Conservation (phyloP, 1,140 invertebrate species). For the Trichoplusia ni region DNA sequence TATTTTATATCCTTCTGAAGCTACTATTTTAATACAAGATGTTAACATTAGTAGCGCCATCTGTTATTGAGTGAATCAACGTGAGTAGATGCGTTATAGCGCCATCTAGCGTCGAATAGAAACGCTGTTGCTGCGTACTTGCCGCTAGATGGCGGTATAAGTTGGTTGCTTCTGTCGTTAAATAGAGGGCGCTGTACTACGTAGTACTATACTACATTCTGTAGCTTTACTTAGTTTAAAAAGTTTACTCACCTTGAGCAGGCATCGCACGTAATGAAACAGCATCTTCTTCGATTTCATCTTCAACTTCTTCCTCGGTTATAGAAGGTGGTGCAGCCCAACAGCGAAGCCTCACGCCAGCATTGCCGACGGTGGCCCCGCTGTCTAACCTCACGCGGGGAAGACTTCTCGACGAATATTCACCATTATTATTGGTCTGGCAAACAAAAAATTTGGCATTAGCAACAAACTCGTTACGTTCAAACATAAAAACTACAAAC, state of each 20-base stretch:
- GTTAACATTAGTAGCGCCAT: slow-evolving; percentile 35
- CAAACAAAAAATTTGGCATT: slow-evolving; percentile 15
- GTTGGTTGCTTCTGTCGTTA: background rate
- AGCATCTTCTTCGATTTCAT: slow-evolving; percentile 74
- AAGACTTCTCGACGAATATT: slow-evolving; percentile 74
- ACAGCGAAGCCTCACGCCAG: slow-evolving; percentile 84
- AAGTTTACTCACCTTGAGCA: slow-evolving; percentile 55
- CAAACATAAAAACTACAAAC: no score
- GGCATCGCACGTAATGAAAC: slow-evolving; percentile 69
- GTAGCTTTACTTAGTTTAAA: slow-evolving; percentile 2
- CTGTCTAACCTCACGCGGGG: slow-evolving; percentile 87
- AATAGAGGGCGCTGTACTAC: slow-evolving; percentile 26
- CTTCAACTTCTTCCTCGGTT: slow-evolving; percentile 85
- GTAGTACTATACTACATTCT: background rate
- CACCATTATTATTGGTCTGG: slow-evolving; percentile 68
- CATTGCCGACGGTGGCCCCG: slow-evolving; percentile 82
- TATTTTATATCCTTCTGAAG: background rate
- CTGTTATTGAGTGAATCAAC: slow-evolving; percentile 1
- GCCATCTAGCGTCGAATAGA: slow-evolving; percentile 45
- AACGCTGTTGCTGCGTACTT: background rate
- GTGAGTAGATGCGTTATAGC: background rate
- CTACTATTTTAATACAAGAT: background rate
- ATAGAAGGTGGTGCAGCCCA: slow-evolving; percentile 85
- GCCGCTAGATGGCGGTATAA: slow-evolving; percentile 42
- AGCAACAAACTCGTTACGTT: no score